Percentiles rank a stretch among this genome's conserved stretches.
phyloP scores from a whole-genome alignment of 1,140 invertebrate genomes.

The Chrysomallon squamiferum region DNA sequence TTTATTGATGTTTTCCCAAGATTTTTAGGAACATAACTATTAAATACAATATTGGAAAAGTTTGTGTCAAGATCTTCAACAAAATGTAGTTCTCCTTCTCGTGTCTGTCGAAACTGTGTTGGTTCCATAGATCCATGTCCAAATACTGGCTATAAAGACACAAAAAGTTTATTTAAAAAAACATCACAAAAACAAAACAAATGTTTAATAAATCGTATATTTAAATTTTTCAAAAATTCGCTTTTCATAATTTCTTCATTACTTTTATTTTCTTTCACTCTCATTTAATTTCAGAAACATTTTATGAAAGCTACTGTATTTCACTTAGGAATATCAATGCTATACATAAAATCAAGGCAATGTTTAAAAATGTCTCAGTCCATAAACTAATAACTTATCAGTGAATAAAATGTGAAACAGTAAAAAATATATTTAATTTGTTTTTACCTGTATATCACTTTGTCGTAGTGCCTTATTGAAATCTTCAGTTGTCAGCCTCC shows the following conservation, averaged over 20 bases:
- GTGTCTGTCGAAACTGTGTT: slow-evolving; percentile 39
- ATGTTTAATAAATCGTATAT: no score
- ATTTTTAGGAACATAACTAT: slow-evolving; percentile 39
- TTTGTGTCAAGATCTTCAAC: slow-evolving; percentile 47
- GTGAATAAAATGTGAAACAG: no score
- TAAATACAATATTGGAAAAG: slow-evolving; percentile 36
- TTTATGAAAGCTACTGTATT: no score
- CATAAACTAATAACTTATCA: no score
- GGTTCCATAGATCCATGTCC: slow-evolving; percentile 45
- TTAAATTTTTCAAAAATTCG: neutral
- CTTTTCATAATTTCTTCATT: no score
- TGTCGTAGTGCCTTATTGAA: slow-evolving; percentile 59
- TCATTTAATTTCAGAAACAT: no score
- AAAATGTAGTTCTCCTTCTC: slow-evolving; percentile 52
- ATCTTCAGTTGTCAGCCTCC: slow-evolving; percentile 56
- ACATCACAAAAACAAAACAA: neutral
- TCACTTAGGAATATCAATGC: no score
- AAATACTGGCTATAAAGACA: slow-evolving; percentile 46
- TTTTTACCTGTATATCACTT: slow-evolving; percentile 55
- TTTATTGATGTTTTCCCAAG: slow-evolving; percentile 49
- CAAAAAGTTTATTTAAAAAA: no score
- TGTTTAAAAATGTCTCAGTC: no score
- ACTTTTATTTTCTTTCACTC: no score
- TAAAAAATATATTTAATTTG: no score
- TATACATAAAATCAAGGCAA: no score